Evolutionary conservation across 2,888 invertebrate species (phyloP), one percentile per base, ranked within the genome.

Genomic region (Thera britannica): DNA sequence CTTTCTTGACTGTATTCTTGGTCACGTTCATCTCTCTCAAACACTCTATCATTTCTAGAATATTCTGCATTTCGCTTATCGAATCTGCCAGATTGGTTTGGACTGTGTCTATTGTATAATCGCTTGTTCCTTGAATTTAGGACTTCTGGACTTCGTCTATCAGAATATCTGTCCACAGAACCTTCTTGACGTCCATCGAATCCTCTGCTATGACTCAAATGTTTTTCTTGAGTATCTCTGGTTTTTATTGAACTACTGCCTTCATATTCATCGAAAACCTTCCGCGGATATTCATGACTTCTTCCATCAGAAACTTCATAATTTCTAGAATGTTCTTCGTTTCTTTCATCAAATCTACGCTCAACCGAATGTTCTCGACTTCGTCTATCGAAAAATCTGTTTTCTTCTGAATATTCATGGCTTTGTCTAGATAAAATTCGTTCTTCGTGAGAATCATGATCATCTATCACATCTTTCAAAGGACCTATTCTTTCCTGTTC

Each of bases 1-100:
- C 6, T 51, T 12, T 23, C 51, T 23, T 51, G 51, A 6, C 6
- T 23, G 12, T 48, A 58, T 49, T 12, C 36, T 56, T 56, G 38
- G 36, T 38, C 36, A 35, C 2, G 12, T 38, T 11, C 23, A 51
- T 51, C 23, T 23, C 23, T 23, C 23, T 23, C 51, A 23, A 51
- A 51, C 2, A 6, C 7, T 34, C 34, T 51, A 34, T 51, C 7
- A 34, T 52, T 6, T 36, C n/a, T 3, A 46, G 44, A 54, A 44
- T 46, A 23, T 44, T 38, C n/a, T 34, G 5, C 41, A 34, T 52
- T 52, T 61, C 23, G 44, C 35, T 61, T 6, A 61, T 60, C 12
- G 4, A 57, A 57, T 51, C 51, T 51, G 8, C 34, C 12, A 51
- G 12, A 6, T 23, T 51, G 5, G 5, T 12, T 6, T 51, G 51